These are phyloP conservation scores for Vidua chalybeata DNA, from an alignment of 2,113 vertebrate species.

Conservation along the genomic window DNA sequence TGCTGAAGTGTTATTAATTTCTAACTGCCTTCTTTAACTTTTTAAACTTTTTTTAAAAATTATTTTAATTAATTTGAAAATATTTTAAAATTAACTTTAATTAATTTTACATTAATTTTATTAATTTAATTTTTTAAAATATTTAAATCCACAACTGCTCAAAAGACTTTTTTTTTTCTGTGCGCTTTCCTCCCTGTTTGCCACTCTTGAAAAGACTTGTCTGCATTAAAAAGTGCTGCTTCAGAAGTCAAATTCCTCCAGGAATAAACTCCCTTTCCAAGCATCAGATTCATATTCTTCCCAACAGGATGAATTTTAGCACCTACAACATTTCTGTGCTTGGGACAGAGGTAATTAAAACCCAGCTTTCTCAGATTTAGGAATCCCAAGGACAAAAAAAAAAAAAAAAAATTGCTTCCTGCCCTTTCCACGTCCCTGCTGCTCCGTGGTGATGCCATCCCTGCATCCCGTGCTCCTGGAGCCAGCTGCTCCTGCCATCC, in stretches of 20 bases:
- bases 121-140: neutral
- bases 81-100: too few relatives aligned
- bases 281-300: neutral
- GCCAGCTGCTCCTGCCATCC: slow-evolving; percentile 8
- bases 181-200: neutral
- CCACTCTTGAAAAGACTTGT: neutral
- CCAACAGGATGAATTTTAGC: neutral
- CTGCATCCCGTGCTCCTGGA: neutral
- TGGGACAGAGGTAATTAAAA: neutral
- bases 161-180: neutral
- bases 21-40: neutral
- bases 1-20: neutral
- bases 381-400: neutral
- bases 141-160: neutral
- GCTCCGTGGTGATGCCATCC: neutral
- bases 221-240: neutral
- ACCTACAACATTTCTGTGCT: neutral
- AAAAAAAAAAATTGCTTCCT: neutral
- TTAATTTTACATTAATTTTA: too few relatives aligned
- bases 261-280: neutral
- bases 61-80: too few relatives aligned
- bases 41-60: neutral
- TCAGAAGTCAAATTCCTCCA: neutral
- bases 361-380: neutral
- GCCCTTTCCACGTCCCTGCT: neutral